phyloP scores from a whole-genome alignment of 2,797 vertebrate species.

The Clarias fuscus region DNA sequence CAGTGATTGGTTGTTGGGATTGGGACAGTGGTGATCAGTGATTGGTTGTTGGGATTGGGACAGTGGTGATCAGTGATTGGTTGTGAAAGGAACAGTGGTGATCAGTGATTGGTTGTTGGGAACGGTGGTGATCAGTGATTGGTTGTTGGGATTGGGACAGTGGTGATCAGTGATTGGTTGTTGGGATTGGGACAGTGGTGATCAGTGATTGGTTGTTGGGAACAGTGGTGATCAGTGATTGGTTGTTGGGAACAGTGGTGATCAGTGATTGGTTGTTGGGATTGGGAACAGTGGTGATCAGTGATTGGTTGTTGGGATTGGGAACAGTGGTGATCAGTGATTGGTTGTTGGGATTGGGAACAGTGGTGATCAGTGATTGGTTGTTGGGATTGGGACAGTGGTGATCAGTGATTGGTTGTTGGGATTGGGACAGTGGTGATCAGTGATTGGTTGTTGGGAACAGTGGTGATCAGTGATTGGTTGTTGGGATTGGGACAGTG shows the following conservation, averaged over 20 bases:
- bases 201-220: not conserved
- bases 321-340: not conserved
- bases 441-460: not conserved
- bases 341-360: not conserved
- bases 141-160: not conserved
- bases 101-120: not conserved
- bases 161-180: not conserved
- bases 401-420: not conserved
- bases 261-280: not conserved
- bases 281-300: not conserved
- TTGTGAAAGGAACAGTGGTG: not conserved
- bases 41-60: not conserved
- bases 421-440: not conserved
- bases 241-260: not conserved
- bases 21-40: not conserved
- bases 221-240: not conserved
- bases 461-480: not conserved
- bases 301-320: not conserved
- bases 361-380: not conserved
- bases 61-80: not conserved
- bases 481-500: not conserved
- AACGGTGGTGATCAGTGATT: not conserved
- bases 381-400: not conserved
- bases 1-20: not conserved
- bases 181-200: not conserved